Percentiles rank a stretch among this genome's conserved stretches.
These are phyloP conservation scores for Spea hammondii DNA, from an alignment of 2,797 vertebrate genomes.

Conservation along the genomic window DNA sequence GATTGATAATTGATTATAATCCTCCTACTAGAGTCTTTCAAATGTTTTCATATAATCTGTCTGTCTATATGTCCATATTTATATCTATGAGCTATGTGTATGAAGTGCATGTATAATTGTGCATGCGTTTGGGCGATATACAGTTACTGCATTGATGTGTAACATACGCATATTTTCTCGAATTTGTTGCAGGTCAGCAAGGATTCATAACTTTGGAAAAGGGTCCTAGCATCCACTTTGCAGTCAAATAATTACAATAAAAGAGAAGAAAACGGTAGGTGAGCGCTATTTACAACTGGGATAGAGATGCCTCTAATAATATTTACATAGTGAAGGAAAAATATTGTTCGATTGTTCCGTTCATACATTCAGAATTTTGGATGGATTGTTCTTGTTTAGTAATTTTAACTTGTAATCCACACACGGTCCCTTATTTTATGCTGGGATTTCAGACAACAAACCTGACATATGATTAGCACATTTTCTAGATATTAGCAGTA, in stretches of 20 bases:
- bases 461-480: neutral
- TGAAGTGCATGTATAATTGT: too few species aligned
- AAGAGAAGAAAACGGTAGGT: neutral
- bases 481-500: neutral
- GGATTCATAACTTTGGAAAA: neutral
- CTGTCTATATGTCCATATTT: neutral
- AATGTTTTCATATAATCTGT: neutral
- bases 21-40: neutral
- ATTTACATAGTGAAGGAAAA: constrained; percentile 14
- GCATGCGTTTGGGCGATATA: too few species aligned
- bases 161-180: neutral
- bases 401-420: constrained; percentile 1
- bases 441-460: neutral
- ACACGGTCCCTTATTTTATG: neutral
- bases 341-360: neutral
- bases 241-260: constrained; percentile 1
- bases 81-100: neutral
- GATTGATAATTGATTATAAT: too few species aligned
- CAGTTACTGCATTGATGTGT: too few species aligned
- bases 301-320: constrained; percentile 16
- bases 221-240: neutral
- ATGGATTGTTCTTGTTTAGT: neutral
- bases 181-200: constrained; percentile 9
- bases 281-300: constrained; percentile 3
- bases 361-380: too few species aligned